Conservation (phyloP, 2,888 invertebrate species). For the Caenorhabditis sp. region DNA sequence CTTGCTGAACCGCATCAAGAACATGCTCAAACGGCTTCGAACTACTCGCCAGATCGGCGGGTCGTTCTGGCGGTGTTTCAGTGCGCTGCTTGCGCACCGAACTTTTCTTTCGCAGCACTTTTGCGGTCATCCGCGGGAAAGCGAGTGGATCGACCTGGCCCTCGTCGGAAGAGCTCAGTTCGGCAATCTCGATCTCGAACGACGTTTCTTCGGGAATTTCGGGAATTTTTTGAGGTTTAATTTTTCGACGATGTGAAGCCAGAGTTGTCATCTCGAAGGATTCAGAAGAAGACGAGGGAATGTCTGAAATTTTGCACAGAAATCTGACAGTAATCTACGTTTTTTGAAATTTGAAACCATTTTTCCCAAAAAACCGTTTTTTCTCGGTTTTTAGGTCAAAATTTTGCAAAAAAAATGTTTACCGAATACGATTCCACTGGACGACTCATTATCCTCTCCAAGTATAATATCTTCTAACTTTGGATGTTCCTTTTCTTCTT, state of each 20-base stretch:
- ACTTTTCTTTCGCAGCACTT: conserved; percentile 21
- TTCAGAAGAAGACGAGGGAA: conserved; percentile 1
- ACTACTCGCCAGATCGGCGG: background rate
- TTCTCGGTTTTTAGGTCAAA: too few relatives aligned
- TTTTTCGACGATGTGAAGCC: background rate
- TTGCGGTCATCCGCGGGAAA: conserved; percentile 30
- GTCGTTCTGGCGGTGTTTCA: background rate
- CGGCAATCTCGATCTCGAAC: conserved; percentile 34
- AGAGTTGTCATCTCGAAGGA: background rate
- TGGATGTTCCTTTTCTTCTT: conserved; percentile 2
- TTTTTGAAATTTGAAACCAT: too few relatives aligned
- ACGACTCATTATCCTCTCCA: background rate
- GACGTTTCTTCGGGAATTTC: conserved; percentile 35
- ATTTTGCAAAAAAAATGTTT: too few relatives aligned
- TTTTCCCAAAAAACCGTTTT: too few relatives aligned
- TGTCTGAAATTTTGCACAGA: background rate
- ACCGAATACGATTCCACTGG: too few relatives aligned
- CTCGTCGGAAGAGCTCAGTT: conserved; percentile 25
- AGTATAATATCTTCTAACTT: too few relatives aligned
- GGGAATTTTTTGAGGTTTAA: background rate
- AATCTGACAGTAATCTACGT: too few relatives aligned
- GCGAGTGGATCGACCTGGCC: conserved; percentile 22
- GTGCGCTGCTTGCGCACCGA: conserved; percentile 14
- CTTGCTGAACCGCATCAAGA: background rate
- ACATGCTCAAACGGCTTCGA: background rate